Percentiles rank a stretch among this genome's conserved stretches.
These are phyloP conservation scores for Chelmon rostratus DNA, from an alignment of 2,797 vertebrate genomes.

Conservation along the genomic window DNA sequence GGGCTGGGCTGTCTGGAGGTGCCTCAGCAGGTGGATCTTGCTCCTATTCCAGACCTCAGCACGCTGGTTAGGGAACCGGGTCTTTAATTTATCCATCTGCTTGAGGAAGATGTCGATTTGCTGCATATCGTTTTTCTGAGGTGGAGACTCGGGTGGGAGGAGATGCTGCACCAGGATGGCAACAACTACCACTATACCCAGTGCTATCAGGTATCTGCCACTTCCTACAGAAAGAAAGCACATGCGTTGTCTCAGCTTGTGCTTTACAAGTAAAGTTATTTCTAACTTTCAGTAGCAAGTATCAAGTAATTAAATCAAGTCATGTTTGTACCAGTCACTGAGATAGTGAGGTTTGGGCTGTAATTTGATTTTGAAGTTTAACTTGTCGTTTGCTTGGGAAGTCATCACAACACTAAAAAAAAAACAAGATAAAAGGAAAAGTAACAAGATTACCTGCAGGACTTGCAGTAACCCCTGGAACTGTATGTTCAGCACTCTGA, in stretches of 20 bases:
- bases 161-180: conserved; percentile 12
- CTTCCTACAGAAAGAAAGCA: conserved; percentile 47
- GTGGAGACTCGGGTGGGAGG: conserved; percentile 15
- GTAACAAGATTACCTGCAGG: conserved; percentile 39
- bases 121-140: conserved; percentile 41
- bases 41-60: conserved; percentile 89
- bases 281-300: neutral
- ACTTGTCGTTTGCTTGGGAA: neutral
- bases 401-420: neutral
- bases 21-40: conserved; percentile 88
- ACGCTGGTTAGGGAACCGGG: conserved; percentile 89
- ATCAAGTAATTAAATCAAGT: too few relatives aligned
- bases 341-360: neutral
- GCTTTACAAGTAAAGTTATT: neutral
- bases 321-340: too few relatives aligned
- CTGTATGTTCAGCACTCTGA: neutral
- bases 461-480: neutral
- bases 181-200: rapidly evolving
- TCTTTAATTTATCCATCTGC: conserved; percentile 83
- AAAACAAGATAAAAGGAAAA: neutral
- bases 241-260: neutral
- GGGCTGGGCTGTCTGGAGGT: conserved; percentile 85
- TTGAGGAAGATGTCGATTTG: conserved; percentile 85
- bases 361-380: neutral
- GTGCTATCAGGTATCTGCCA: rapidly evolving